Conservation (phyloP, 30 jellyfish, hydroid and myxozoan genomes). For the Turritopsis rubra region DNA sequence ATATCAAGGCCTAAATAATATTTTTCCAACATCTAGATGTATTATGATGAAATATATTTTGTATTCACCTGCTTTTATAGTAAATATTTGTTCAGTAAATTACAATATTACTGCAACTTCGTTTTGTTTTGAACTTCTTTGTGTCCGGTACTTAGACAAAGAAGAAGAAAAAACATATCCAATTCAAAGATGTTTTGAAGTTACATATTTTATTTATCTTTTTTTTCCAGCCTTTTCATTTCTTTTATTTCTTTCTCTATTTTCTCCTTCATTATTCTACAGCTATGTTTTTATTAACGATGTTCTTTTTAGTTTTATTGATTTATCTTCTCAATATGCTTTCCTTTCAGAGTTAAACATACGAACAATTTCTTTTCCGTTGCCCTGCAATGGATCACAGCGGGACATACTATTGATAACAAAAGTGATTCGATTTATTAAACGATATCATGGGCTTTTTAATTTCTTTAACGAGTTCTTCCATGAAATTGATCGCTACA, state of each 20-base stretch:
- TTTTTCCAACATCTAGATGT: background rate
- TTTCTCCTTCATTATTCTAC: background rate
- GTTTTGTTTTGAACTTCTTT: background rate
- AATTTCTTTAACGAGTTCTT: background rate
- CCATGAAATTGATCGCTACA: background rate
- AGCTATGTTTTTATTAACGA: background rate
- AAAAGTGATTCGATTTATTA: background rate
- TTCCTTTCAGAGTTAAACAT: background rate
- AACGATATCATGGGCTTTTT: too few relatives aligned
- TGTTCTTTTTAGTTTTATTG: background rate
- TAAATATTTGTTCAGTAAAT: background rate
- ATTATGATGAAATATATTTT: background rate
- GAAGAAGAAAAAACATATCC: background rate
- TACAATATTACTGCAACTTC: background rate
- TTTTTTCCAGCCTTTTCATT: background rate
- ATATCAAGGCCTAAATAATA: background rate
- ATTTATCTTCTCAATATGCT: background rate
- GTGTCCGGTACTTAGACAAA: background rate
- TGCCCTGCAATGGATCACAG: background rate
- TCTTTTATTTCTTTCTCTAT: background rate
- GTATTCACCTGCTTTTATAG: background rate
- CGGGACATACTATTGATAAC: background rate
- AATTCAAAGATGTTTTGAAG: background rate
- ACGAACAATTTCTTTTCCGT: background rate
- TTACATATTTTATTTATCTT: background rate